Conservation (phyloP, 2,113 vertebrate genomes). For the Poeciliopsis retropinna region DNA sequence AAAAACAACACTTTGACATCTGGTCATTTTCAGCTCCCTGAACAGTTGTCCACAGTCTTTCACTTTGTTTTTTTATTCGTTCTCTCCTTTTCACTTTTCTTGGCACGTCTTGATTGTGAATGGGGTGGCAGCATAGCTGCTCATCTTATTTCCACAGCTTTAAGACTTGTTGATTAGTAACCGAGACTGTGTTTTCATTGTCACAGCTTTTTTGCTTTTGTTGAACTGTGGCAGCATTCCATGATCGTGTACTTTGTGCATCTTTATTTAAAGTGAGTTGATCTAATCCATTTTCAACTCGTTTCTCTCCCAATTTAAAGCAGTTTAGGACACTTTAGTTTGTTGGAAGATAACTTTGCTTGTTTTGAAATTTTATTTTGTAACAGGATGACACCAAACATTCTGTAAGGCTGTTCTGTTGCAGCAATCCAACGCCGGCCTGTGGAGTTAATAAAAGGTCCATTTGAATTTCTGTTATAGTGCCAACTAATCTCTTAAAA, state of each 20-base stretch:
- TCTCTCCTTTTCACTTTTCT: slow-evolving; percentile 79
- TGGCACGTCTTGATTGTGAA: slow-evolving; percentile 73
- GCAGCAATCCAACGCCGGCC: too few relatives aligned
- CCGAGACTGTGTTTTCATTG: slow-evolving; percentile 65
- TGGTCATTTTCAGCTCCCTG: slow-evolving; percentile 73
- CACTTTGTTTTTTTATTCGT: slow-evolving; percentile 76
- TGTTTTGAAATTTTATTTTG: background rate
- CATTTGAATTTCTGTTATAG: too few relatives aligned
- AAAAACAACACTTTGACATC: slow-evolving; percentile 74
- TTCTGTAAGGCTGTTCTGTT: background rate
- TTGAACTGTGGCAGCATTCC: slow-evolving; percentile 63
- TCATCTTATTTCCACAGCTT: slow-evolving; percentile 77
- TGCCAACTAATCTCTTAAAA: too few relatives aligned
- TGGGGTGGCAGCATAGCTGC: slow-evolving; percentile 73
- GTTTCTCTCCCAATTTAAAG: background rate
- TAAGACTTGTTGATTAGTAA: slow-evolving; percentile 74
- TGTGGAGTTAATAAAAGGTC: too few relatives aligned
- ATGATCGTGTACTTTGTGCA: slow-evolving; percentile 50
- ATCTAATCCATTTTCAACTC: slow-evolving; percentile 13
- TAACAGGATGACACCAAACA: background rate
- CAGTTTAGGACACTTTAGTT: background rate
- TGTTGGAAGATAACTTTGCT: background rate
- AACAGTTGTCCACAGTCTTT: slow-evolving; percentile 81
- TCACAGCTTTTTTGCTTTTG: slow-evolving; percentile 64
- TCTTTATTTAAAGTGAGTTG: slow-evolving; percentile 47